Evolutionary conservation across 2,797 vertebrate genomes (phyloP).

Genomic region (Gallinago stenura): DNA sequence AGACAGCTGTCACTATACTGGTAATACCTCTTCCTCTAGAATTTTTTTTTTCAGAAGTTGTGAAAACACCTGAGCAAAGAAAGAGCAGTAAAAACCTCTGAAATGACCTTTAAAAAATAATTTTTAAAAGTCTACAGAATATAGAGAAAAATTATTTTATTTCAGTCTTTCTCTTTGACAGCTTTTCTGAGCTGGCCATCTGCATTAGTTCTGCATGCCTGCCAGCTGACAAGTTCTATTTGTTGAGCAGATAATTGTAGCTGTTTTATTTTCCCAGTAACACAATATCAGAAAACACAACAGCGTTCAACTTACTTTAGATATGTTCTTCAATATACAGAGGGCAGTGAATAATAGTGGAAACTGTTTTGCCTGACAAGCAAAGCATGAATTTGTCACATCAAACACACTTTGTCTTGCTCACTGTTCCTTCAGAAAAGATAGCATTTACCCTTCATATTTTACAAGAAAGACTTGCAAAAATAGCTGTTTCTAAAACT

Average conservation of each 20-base stretch:
- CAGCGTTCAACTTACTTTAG: conserved; percentile 28
- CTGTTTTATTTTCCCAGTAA: conserved; percentile 61
- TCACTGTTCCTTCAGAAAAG: conserved; percentile 25
- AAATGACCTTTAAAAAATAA: background rate
- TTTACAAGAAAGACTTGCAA: background rate
- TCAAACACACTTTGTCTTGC: conserved; percentile 54
- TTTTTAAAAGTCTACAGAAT: background rate
- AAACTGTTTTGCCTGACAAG: conserved; percentile 63
- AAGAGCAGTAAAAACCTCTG: background rate
- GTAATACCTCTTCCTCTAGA: background rate
- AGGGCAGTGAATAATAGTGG: conserved; percentile 67
- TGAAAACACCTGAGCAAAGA: background rate
- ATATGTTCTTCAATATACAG: conserved; percentile 52
- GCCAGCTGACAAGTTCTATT: conserved; percentile 67
- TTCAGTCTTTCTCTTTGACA: conserved; percentile 43
- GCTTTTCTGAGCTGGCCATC: conserved; percentile 58
- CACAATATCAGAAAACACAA: conserved; percentile 56
- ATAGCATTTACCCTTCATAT: conserved; percentile 37
- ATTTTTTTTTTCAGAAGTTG: background rate
- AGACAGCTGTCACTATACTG: background rate
- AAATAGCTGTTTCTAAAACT: background rate
- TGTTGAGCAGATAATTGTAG: conserved; percentile 70
- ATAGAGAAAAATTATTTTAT: conserved; percentile 14
- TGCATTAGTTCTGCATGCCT: conserved; percentile 63
- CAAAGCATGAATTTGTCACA: conserved; percentile 65